Evolutionary conservation across 1,140 invertebrate species (phyloP).

Genomic region (Colletes gigas): DNA sequence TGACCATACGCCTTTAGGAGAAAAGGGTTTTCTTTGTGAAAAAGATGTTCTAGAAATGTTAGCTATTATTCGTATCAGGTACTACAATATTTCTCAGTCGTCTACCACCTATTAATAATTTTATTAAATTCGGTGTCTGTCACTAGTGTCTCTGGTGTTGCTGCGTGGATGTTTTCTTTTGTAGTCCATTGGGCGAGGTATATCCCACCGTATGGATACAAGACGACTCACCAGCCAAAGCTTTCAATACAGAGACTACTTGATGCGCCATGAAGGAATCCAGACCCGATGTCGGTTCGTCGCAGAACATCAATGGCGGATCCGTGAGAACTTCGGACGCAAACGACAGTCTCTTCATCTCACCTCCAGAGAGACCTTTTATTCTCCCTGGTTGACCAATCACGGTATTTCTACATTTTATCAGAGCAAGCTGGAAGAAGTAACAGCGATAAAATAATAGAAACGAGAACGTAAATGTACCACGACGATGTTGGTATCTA

Average conservation of each 20-base stretch:
- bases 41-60: too few species aligned
- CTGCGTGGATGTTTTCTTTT: not conserved
- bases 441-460: conserved; percentile 3
- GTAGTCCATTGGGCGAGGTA: not conserved
- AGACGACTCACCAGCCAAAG: conserved; percentile 83
- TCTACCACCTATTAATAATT: too few species aligned
- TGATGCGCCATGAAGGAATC: conserved; percentile 94
- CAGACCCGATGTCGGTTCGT: conserved; percentile 96
- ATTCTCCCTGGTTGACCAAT: conserved; percentile 92
- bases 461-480: not conserved
- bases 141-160: too few species aligned
- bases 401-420: conserved; percentile 92
- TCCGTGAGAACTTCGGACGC: conserved; percentile 97
- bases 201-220: too few species aligned
- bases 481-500: conserved; percentile 72
- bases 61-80: too few species aligned
- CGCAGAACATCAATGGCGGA: conserved; percentile 97
- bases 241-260: conserved; percentile 92
- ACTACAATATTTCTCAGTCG: too few species aligned
- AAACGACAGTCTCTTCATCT: conserved; percentile 97
- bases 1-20: too few species aligned
- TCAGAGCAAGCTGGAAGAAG: conserved; percentile 86
- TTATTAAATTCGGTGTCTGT: too few species aligned
- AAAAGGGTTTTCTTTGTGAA: too few species aligned
- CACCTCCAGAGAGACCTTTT: conserved; percentile 97